Evolutionary conservation across 1,140 invertebrate species (phyloP), one percentile per base, ranked within the genome.

Genomic region (Argopecten irradians): DNA sequence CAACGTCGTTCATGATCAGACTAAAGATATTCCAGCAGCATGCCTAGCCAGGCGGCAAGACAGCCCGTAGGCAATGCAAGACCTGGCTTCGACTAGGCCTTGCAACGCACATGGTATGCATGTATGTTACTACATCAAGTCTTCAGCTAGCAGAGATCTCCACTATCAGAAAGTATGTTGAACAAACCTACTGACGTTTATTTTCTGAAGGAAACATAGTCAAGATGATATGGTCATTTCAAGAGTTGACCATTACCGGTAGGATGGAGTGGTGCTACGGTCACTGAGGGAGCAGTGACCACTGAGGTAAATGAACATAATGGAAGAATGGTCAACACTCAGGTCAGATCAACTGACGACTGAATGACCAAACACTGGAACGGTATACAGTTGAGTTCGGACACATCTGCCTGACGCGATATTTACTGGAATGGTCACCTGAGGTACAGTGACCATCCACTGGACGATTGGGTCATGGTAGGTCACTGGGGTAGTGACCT

Each of bases 231-330:
- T 71, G 55, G 55, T 71, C 55, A 71, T 71, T n/a, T 11, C n/a
- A 5, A 1, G 55, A 16, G 22, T 22, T 28, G 55, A 71, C 55
- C 55, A 71, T 71, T 8, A n/a, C n/a, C 55, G n/a, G n/a, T 7
- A n/a, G 55, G 55, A 71, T 71, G 55, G 55, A 71, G 55, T 28
- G 55, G 11, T 55, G 7, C 22, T 55, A 55, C 8, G 55, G 55
- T 71, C 55, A 71, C 55, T n/a, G 55, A 28, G 55, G n/a, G 55
- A n/a, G 55, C 55, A 71, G 55, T 71, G 14, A 71, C 55, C 55
- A 28, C n/a, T 71, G 55, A 71, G 55, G 55, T 71, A 71, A 71
- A 71, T 71, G 55, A n/a, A 16, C 55, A 71, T n/a, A 16, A 71
- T 71, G 55, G 55, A 71, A 71, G 55, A 71, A n/a, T 28, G 55